phyloP scores from a whole-genome alignment of 2,888 invertebrate species.

The Mesopsocus fuscifrons region DNA sequence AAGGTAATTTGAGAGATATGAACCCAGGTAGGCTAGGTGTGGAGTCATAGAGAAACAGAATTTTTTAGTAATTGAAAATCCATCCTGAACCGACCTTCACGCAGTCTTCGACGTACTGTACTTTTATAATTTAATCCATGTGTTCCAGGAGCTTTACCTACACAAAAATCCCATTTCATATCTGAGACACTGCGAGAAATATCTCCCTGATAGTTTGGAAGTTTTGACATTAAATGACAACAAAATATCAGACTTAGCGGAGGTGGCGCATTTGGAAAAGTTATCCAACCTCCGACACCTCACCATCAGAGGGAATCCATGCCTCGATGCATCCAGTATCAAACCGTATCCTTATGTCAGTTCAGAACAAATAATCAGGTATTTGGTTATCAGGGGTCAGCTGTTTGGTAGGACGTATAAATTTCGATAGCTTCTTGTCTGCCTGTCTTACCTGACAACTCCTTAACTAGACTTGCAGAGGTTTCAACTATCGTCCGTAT shows the following conservation, averaged over 20 bases:
- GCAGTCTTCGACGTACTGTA: no score
- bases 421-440: no score
- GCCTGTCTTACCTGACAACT: background rate
- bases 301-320: constrained; percentile 73
- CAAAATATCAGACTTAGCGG: constrained; percentile 65
- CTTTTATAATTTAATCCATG: no score
- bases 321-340: constrained; percentile 57
- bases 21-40: no score
- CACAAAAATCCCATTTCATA: constrained; percentile 74
- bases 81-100: no score
- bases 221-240: constrained; percentile 65
- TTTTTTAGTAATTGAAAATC: constrained; percentile 8
- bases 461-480: no score
- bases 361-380: no score
- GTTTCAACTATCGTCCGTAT: constrained; percentile 82
- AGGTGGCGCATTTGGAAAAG: constrained; percentile 63
- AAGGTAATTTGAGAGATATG: no score
- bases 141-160: constrained; percentile 54
- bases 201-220: constrained; percentile 54
- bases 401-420: no score
- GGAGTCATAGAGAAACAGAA: constrained; percentile 11
- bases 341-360: constrained; percentile 51
- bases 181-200: constrained; percentile 62
- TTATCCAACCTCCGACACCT: constrained; percentile 58
- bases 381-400: no score